Conservation (phyloP, 2,888 invertebrate species). For the Cryptophagus acutangulus region DNA sequence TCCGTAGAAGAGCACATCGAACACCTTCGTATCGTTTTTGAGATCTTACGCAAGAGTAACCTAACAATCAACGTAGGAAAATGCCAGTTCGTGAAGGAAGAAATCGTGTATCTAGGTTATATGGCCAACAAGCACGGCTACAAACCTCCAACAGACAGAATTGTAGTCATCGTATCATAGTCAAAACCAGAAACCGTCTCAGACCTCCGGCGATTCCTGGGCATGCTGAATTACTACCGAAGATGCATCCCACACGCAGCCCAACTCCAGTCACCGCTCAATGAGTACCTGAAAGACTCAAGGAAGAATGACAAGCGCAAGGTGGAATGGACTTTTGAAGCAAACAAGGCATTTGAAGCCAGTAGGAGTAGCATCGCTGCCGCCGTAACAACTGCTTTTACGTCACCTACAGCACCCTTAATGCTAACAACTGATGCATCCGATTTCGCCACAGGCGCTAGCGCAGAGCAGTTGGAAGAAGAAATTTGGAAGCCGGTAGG, state of each 20-base stretch:
- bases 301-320: neutral
- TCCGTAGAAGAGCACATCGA: conserved; percentile 19
- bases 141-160: conserved; percentile 9
- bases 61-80: conserved; percentile 26
- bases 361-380: neutral
- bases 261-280: neutral
- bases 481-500: conserved; percentile 35
- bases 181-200: neutral
- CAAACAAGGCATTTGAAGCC: neutral
- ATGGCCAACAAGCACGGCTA: neutral
- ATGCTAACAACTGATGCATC: conserved; percentile 12
- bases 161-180: neutral
- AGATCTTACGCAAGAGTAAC: conserved; percentile 24
- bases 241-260: conserved; percentile 2
- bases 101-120: conserved; percentile 8
- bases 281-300: neutral
- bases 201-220: conserved; percentile 4
- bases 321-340: neutral
- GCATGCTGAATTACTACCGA: conserved; percentile 4
- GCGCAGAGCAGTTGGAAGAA: conserved; percentile 35
- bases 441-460: conserved; percentile 36
- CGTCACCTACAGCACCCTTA: neutral
- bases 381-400: neutral
- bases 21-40: conserved; percentile 24
- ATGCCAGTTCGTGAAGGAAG: conserved; percentile 10